Conservation (phyloP, 1,140 invertebrate species). For the Solenopsis fugax region DNA sequence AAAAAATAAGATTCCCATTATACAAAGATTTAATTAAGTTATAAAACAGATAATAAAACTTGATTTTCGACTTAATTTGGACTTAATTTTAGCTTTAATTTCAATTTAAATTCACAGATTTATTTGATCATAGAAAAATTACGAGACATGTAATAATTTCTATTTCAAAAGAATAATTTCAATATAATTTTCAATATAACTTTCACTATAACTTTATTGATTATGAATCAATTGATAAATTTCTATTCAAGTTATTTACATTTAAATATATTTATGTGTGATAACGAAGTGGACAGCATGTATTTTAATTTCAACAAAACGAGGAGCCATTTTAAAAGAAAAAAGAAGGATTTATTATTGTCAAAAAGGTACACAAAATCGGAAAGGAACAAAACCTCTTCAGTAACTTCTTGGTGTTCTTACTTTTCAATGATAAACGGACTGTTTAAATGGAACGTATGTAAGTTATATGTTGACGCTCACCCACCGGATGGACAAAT, state of each 20-base stretch:
- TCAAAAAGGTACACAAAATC: conserved; percentile 4
- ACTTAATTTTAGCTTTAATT: neutral
- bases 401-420: conserved; percentile 3
- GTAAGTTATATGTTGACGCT: conserved; percentile 77
- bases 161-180: neutral
- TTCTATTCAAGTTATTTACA: neutral
- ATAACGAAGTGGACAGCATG: neutral
- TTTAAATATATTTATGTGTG: neutral
- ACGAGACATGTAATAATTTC: neutral
- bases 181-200: neutral
- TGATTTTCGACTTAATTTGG: neutral
- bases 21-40: neutral
- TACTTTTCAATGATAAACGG: conserved; percentile 9
- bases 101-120: neutral
- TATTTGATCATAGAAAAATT: neutral
- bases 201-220: neutral
- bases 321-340: neutral
- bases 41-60: neutral
- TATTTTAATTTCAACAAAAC: conserved; percentile 7
- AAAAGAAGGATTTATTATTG: conserved; percentile 7
- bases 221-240: neutral
- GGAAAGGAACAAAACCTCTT: neutral
- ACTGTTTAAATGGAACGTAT: conserved; percentile 46
- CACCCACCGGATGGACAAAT: conserved; percentile 70
- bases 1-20: neutral